phyloP scores from a whole-genome alignment of 2,113 vertebrate species.

The Polyodon spathula region DNA sequence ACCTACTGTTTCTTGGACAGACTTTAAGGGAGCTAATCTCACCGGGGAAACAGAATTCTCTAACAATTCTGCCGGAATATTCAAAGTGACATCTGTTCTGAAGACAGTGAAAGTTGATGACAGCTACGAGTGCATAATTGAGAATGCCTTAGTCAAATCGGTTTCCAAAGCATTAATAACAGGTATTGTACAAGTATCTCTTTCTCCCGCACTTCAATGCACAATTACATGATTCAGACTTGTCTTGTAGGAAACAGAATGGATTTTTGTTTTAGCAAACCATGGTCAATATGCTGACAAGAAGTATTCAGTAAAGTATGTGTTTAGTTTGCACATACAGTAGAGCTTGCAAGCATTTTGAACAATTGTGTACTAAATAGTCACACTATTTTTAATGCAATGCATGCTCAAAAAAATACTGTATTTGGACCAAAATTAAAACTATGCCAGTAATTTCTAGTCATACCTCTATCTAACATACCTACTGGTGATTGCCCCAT shows the following conservation, averaged over 20 bases:
- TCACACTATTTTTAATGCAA: no score
- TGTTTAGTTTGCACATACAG: no score
- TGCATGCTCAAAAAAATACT: no score
- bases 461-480: background rate
- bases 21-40: constrained; percentile 15
- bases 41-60: constrained; percentile 17
- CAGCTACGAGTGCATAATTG: constrained; percentile 28
- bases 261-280: background rate
- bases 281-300: no score
- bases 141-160: constrained; percentile 26
- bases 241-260: background rate
- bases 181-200: constrained; percentile 7
- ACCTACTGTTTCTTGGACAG: constrained; percentile 28
- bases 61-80: constrained; percentile 8
- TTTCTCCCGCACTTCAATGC: background rate
- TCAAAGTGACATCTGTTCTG: constrained; percentile 17
- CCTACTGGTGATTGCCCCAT: background rate
- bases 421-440: no score
- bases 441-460: background rate
- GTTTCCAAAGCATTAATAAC: constrained; percentile 10
- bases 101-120: background rate
- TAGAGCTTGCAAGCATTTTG: no score
- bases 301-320: no score
- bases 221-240: background rate
- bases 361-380: no score